phyloP scores from a whole-genome alignment of 2,797 vertebrate genomes.

The Labeo calbasu region DNA sequence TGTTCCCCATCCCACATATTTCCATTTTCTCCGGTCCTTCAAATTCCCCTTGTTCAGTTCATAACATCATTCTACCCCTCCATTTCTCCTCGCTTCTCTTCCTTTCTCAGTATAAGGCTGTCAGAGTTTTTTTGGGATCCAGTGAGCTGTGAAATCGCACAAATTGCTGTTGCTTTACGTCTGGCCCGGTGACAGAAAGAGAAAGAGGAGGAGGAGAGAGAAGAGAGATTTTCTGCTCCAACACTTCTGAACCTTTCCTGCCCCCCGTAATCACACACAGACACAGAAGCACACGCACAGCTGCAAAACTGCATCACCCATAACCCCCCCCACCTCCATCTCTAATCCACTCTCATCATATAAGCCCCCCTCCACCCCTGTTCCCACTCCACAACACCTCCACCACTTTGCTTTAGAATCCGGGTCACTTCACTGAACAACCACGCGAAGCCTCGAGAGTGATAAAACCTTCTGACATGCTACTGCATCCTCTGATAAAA shows the following conservation, averaged over 20 bases:
- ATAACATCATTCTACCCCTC: slow-evolving; percentile 55
- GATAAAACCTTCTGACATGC: slow-evolving; percentile 64
- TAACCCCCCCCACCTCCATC: slow-evolving; percentile 47
- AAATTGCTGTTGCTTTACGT: slow-evolving; percentile 84
- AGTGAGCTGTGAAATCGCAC: slow-evolving; percentile 85
- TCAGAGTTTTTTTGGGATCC: slow-evolving; percentile 79
- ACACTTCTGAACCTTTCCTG: slow-evolving; percentile 78
- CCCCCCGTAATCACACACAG: slow-evolving; percentile 70
- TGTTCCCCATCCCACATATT: slow-evolving; percentile 36
- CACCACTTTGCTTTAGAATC: slow-evolving; percentile 77
- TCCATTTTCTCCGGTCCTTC: slow-evolving; percentile 42
- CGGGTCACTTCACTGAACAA: slow-evolving; percentile 80
- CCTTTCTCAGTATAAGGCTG: slow-evolving; percentile 71
- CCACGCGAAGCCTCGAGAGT: slow-evolving; percentile 69
- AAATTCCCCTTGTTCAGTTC: slow-evolving; percentile 40
- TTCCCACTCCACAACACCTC: slow-evolving; percentile 75
- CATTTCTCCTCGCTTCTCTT: slow-evolving; percentile 56
- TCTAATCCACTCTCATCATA: slow-evolving; percentile 67
- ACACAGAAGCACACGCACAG: slow-evolving; percentile 65
- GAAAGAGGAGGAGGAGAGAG: slow-evolving; percentile 63
- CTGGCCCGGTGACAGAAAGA: slow-evolving; percentile 74
- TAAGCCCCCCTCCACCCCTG: slow-evolving; percentile 61
- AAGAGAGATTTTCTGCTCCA: slow-evolving; percentile 79
- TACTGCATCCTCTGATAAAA: slow-evolving; percentile 65
- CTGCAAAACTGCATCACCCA: slow-evolving; percentile 66